phyloP scores from a whole-genome alignment of 2,113 vertebrate species.

The Zosterops lateralis region DNA sequence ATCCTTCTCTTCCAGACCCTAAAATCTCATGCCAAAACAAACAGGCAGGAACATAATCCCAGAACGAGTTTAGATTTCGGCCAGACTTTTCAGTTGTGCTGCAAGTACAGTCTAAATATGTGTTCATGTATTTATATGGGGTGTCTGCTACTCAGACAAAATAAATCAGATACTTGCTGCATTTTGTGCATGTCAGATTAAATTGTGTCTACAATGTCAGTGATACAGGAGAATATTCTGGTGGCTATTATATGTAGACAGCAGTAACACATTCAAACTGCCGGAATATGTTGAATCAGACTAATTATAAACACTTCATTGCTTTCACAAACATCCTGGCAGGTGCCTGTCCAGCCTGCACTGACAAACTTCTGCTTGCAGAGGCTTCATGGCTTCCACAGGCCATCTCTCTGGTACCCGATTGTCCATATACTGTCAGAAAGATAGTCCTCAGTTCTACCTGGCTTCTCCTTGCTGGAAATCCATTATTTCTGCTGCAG shows the following conservation, averaged over 20 bases:
- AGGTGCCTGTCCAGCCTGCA: neutral
- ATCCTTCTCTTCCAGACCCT: slow-evolving; percentile 28
- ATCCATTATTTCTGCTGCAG: neutral
- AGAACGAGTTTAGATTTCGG: neutral
- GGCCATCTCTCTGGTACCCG: neutral
- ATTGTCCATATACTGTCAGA: neutral
- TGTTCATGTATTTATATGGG: neutral
- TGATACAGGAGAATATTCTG: neutral
- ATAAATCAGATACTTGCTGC: slow-evolving; percentile 33
- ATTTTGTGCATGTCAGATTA: neutral
- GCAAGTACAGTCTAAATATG: slow-evolving; percentile 4
- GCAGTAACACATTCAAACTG: neutral
- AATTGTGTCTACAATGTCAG: neutral
- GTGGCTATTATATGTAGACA: neutral
- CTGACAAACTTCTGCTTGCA: neutral
- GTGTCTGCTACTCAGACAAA: neutral
- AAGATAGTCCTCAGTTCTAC: neutral
- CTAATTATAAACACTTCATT: neutral
- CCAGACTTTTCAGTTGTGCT: neutral
- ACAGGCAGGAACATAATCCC: slow-evolving; percentile 25
- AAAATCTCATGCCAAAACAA: slow-evolving; percentile 49
- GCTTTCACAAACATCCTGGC: neutral
- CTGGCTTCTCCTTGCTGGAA: neutral
- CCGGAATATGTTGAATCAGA: neutral
- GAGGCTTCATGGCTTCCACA: neutral